phyloP scores from a whole-genome alignment of 2,113 vertebrate genomes.

The Platichthys stellatus region DNA sequence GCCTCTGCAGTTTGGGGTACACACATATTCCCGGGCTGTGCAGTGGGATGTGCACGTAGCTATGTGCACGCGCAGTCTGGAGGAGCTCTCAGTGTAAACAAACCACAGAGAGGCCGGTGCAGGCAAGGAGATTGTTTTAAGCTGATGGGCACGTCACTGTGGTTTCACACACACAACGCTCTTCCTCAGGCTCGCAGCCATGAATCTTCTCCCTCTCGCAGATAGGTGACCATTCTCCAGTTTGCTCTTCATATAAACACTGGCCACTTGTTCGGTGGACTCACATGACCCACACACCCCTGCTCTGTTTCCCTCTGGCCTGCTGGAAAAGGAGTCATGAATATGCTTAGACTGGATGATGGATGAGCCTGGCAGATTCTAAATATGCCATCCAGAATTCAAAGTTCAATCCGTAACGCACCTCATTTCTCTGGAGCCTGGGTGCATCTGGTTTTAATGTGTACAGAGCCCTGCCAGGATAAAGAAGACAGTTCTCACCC shows the following conservation, averaged over 20 bases:
- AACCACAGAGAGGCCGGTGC: constrained; percentile 57
- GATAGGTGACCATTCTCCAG: constrained; percentile 68
- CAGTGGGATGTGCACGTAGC: constrained; percentile 11
- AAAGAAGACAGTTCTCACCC: constrained; percentile 13
- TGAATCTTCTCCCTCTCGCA: constrained; percentile 50
- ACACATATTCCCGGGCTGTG: constrained; percentile 35
- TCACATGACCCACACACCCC: constrained; percentile 33
- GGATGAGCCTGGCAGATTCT: constrained; percentile 67
- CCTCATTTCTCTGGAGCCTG: constrained; percentile 48
- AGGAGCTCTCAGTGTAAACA: constrained; percentile 73
- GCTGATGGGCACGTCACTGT: constrained; percentile 54
- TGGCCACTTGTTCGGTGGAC: constrained; percentile 30
- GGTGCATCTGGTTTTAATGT: constrained; percentile 79
- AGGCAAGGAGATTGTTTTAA: constrained; percentile 66
- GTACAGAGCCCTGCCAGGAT: constrained; percentile 45
- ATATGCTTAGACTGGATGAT: constrained; percentile 51
- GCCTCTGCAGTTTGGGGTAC: constrained; percentile 22
- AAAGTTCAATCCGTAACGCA: constrained; percentile 49
- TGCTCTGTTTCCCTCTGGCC: constrained; percentile 18
- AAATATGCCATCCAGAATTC: constrained; percentile 67
- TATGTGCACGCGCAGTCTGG: constrained; percentile 53
- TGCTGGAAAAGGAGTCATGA: constrained; percentile 25
- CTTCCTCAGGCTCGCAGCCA: constrained; percentile 37
- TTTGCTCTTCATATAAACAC: constrained; percentile 70
- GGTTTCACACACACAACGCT: constrained; percentile 64